Evolutionary conservation across 1,140 invertebrate species (phyloP).

Genomic region (Ladona fulva): DNA sequence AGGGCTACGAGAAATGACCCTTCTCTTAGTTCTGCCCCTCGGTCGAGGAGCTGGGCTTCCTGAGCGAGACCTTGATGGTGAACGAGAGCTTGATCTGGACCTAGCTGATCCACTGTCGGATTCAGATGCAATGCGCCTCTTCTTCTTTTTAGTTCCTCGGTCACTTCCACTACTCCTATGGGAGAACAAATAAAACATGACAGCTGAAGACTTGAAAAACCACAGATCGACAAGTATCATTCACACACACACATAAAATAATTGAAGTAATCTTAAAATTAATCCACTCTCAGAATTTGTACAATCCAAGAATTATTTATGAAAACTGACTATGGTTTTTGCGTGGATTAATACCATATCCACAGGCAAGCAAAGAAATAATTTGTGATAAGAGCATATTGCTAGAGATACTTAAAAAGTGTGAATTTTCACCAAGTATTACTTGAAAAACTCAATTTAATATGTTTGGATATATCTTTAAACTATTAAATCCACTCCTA

Average conservation of each 20-base stretch:
- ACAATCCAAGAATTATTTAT: background rate
- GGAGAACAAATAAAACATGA: background rate
- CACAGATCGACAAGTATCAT: too few relatives aligned
- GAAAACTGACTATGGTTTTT: too few relatives aligned
- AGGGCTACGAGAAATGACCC: slow-evolving; percentile 19
- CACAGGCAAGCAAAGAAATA: too few relatives aligned
- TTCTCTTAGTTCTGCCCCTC: slow-evolving; percentile 15
- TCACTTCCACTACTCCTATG: background rate
- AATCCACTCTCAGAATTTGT: slow-evolving; percentile 24
- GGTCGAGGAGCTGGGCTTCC: slow-evolving; percentile 17
- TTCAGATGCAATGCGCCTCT: slow-evolving; percentile 21
- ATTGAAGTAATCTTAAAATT: too few relatives aligned
- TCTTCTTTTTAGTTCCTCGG: slow-evolving; percentile 15
- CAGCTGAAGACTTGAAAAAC: slow-evolving; percentile 21
- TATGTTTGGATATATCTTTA: too few relatives aligned
- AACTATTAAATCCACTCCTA: too few relatives aligned
- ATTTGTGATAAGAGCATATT: too few relatives aligned
- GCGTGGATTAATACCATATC: too few relatives aligned
- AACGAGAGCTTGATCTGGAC: slow-evolving; percentile 30
- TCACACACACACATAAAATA: too few relatives aligned
- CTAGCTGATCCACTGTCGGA: slow-evolving; percentile 21
- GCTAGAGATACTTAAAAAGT: too few relatives aligned
- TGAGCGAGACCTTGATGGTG: slow-evolving; percentile 28
- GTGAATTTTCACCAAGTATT: too few relatives aligned
- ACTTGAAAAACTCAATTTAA: too few relatives aligned